Base-by-base conservation (phyloP, 1,140 invertebrate species). In the Calephelis nemesis region DNA sequence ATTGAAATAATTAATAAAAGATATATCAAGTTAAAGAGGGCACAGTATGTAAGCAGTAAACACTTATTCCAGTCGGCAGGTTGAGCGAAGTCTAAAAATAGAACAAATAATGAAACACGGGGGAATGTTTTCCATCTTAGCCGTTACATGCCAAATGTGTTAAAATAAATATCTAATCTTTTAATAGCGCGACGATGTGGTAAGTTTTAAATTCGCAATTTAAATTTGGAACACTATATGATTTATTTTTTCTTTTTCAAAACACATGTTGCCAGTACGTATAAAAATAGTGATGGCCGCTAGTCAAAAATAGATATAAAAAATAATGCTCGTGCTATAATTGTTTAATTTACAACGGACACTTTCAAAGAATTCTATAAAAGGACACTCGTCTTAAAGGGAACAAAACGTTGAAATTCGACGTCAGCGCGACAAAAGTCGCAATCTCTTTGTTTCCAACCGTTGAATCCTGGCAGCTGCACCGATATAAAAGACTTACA, bases 121-220 rank as follows among this genome's bases (percentile, higher is more conserved):
- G 88, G 87, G 86, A 88, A 88, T 89, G 86, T 90, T 89, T 91
- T 89, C 87, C 84, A 88, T 89, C 86, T 88, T 85, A 72, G 78
- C 78, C 82, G 85, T 88, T 91, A 88, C 82, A 84, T 82, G 89
- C 89, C 78, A 91, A 91, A 91, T 89, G 89, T 87, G 87, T 91
- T 91, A 91, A 89, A 90, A 91, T 89, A 91, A 90, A 91, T 84
- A 86, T 75, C 82, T 75, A 83, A 82, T 84, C 85, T 90, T 88
- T 82, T 87, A 85, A 87, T 91, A 90, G 84, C 79, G 82, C 83
- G 80, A 89, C 85, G 86, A 79, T 89, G 85, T 88, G 84, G 85
- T 83, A 84, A 82, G 66, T 88, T 85, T 86, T 74, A 82, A 81
- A 90, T 86, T 87, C 79, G 84, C 83, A 84, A 87, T 83, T 81